A percentile compares a stretch with the other conserved stretches of the same genome.
Evolutionary conservation across 2,888 invertebrate species (phyloP).

Genomic region (Pyrochroa serraticornis): DNA sequence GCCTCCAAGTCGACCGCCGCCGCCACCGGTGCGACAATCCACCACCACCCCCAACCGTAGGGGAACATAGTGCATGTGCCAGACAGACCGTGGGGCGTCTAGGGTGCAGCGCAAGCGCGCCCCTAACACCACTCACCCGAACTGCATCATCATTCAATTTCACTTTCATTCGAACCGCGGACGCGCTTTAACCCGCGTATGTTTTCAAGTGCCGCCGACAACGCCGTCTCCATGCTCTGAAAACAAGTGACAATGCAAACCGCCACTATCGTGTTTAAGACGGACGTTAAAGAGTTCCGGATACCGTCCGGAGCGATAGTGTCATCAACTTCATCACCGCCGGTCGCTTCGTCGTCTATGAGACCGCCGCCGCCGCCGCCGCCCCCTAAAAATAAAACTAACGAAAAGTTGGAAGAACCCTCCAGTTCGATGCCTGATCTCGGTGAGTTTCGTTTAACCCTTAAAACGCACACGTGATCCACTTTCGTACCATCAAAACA

Average conservation of each 20-base stretch:
- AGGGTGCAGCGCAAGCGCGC: conserved; percentile 64
- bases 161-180: conserved; percentile 57
- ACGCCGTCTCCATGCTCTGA: conserved; percentile 50
- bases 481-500: not conserved
- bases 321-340: conserved; percentile 52
- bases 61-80: conserved; percentile 62
- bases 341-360: conserved; percentile 29
- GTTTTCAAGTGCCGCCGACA: conserved; percentile 49
- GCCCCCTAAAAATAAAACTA: conserved; percentile 44
- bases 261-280: conserved; percentile 59
- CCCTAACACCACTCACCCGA: conserved; percentile 49
- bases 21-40: conserved; percentile 28
- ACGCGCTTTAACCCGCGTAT: conserved; percentile 7
- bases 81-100: conserved; percentile 59
- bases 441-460: conserved; percentile 66
- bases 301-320: conserved; percentile 52
- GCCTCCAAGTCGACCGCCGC: too few species aligned
- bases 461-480: not conserved
- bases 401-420: conserved; percentile 73
- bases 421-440: conserved; percentile 88
- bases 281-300: conserved; percentile 53
- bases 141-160: conserved; percentile 54
- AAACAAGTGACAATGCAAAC: conserved; percentile 64
- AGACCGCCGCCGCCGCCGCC: conserved; percentile 59
- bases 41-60: conserved; percentile 46